Conservation (phyloP, 2,888 invertebrate genomes). For the Agonopterix heracliana region DNA sequence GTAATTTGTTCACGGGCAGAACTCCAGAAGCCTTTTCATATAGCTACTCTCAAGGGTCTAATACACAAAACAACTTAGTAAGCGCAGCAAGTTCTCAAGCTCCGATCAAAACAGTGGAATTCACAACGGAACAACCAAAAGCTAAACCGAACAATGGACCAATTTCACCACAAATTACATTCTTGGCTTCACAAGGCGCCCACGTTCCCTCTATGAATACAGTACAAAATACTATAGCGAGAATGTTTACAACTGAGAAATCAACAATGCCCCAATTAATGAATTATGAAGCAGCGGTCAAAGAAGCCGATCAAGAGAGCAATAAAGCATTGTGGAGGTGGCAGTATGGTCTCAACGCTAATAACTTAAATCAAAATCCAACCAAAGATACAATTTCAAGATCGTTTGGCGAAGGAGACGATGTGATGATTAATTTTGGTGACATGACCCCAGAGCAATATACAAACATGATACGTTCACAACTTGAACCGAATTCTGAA, state of each 20-base stretch:
- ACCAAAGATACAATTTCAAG: constrained; percentile 62
- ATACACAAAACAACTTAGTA: constrained; percentile 47
- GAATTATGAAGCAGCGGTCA: constrained; percentile 47
- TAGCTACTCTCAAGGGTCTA: constrained; percentile 42
- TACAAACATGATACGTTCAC: constrained; percentile 50
- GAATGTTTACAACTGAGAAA: constrained; percentile 52
- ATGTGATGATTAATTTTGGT: constrained; percentile 60
- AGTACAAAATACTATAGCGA: constrained; percentile 41
- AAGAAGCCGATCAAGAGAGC: constrained; percentile 51
- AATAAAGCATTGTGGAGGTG: constrained; percentile 64
- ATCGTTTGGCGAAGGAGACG: constrained; percentile 57
- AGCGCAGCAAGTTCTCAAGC: constrained; percentile 45
- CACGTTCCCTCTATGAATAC: constrained; percentile 48
- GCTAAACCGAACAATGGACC: constrained; percentile 43
- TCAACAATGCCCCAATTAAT: constrained; percentile 56
- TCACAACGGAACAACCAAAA: constrained; percentile 43
- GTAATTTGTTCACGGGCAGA: constrained; percentile 61
- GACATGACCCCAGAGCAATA: constrained; percentile 66
- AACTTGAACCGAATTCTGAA: constrained; percentile 33
- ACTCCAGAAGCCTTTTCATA: constrained; percentile 69
- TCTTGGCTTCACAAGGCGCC: constrained; percentile 66
- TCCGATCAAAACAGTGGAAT: constrained; percentile 47
- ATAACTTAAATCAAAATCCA: constrained; percentile 34
- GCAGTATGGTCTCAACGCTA: constrained; percentile 61
- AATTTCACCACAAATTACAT: constrained; percentile 66